Evolutionary conservation across 2,797 vertebrate genomes (phyloP), one percentile per base, ranked within the genome.

Genomic region (Acanthurus lineatus): DNA sequence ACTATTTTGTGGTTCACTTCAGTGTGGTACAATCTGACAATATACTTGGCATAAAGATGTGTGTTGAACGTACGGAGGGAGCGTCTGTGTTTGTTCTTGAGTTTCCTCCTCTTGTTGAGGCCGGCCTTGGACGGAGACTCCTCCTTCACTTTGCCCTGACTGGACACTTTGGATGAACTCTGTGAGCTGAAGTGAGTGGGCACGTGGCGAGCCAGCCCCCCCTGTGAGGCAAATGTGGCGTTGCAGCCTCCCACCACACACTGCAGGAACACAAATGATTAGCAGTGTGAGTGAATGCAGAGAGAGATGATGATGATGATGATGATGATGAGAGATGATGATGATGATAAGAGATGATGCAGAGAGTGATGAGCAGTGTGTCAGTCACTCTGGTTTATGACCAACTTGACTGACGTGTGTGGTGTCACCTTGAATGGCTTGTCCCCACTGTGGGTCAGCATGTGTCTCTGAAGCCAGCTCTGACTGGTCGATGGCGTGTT

Each of bases 401-500:
- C 53, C 0, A 32, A 69, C 16, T 69, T 79, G 32, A 32, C 32
- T 32, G 32, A 32, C 32, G 32, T 32, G 32, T 32, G 32, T 5
- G 28, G 2, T 32, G 32, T 32, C 32, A 80, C 98, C 97, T 99
- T 99, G 82, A 99, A 99, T 61, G 98, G 98, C 84, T 99, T 99
- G 92, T 99, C 98, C 60, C 98, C 98, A 61, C 98, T 99, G 94
- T 99, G 98, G 11, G 97, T 98, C 86, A 99, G 85, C 98, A 99
- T 99, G 94, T 99, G 98, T 89, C 98, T 96, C 95, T 99, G 98
- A 48, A 99, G 94, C 98, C 98, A 99, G 84, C 98, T 99, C 82
- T 99, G 98, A 92, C 98, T 99, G 86, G 98, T 99, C 69, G 98
- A 99, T 0, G 98, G 98, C 1, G 97, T 99, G 91, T 99, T 99